phyloP scores from a whole-genome alignment of 2,113 vertebrate genomes.

The Podilymbus podiceps region DNA sequence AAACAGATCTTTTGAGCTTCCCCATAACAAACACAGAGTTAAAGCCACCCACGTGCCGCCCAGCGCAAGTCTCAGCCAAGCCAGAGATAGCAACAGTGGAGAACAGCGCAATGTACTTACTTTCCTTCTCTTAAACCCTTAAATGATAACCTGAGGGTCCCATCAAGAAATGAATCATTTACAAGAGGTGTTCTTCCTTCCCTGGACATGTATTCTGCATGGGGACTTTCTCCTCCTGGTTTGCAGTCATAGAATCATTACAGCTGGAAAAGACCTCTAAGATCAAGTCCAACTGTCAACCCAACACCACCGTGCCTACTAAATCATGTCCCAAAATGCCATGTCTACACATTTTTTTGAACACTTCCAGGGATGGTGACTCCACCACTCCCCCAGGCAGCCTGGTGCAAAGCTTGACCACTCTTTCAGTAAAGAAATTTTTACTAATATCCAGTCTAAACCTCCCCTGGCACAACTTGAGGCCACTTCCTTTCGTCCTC shows the following conservation, averaged over 20 bases:
- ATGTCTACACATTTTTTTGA: too few species aligned
- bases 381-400: too few species aligned
- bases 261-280: too few species aligned
- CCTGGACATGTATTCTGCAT: background rate
- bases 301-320: too few species aligned
- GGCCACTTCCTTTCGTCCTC: too few species aligned
- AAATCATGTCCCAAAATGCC: too few species aligned
- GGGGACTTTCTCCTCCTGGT: background rate
- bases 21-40: background rate
- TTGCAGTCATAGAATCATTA: background rate
- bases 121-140: background rate
- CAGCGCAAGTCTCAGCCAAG: accelerated
- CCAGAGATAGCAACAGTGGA: background rate
- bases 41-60: background rate
- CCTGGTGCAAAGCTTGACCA: too few species aligned
- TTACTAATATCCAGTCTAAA: too few species aligned
- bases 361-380: too few species aligned
- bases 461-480: too few species aligned
- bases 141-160: background rate
- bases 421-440: too few species aligned
- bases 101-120: background rate
- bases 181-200: background rate
- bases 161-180: background rate
- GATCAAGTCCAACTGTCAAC: too few species aligned
- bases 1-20: background rate